Base-by-base conservation (phyloP, 1,140 invertebrate genomes). In the Eriocheir sinensis region DNA sequence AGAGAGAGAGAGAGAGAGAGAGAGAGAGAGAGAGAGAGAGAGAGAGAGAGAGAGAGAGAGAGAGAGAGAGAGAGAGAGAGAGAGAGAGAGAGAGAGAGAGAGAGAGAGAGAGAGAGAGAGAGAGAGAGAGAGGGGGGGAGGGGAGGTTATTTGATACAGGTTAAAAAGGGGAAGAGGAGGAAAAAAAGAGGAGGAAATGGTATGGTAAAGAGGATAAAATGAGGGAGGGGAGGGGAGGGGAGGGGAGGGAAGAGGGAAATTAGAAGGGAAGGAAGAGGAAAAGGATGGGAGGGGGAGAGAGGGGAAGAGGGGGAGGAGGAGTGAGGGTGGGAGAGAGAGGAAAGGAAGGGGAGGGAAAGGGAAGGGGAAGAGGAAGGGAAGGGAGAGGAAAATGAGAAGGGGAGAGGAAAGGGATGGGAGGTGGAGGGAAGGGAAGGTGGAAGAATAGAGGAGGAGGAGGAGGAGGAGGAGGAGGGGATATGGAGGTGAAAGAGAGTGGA, bases 1-100 rank as follows among this genome's bases (percentile, higher is more conserved):
- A 80, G 12, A 17, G 17, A n/a, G 41, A 80, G 34, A n/a, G 34
- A 80, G 34, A 92, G 60, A 80, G 38, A 89, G 44, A 89, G 88
- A 48, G 27, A 48, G 44, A 48, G 88, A 89, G 30, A 44, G 41
- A 44, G 41, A 44, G 30, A 30, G 41, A 30, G 41, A 44, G 30
- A 30, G 30, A 30, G 41, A 48, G 86, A 32, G n/a, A 41, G 81
- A 40, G 34, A 9, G 81, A 40, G 81, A 9, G 21, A 40, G 81
- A 36, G 38, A 41, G 32, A 21, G 81, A 41, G 38, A 41, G 81
- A 27, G 81, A 41, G 8, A 85, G 32, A 38, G 8, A 41, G 8
- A 41, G 32, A 85, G 81, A 41, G 36, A 41, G 81, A 85, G 12
- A 12, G 30, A 1, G 81, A 40, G 81, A 40, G 6, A 34, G 30